Base-by-base conservation (phyloP, 2,888 invertebrate genomes). In the Coremacera marginata region DNA sequence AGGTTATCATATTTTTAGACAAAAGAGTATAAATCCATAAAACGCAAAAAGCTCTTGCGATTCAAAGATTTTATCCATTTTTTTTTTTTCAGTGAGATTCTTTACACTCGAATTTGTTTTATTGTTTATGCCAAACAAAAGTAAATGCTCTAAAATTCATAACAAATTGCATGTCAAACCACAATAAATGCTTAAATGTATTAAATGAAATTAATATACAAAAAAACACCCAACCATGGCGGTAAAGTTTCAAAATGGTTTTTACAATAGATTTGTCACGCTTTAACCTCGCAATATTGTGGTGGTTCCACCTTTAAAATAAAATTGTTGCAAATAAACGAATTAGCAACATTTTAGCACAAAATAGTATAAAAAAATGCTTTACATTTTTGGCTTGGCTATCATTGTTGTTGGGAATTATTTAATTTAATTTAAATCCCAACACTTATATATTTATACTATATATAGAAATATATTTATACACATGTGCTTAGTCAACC, bases 221-320 rank as follows among this genome's bases (percentile, higher is more conserved):
- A 63, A 34, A 14, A 5, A 5, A 14, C 5, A 27, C 1, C 14
- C 14, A 60, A 27, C 51, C 49, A 22, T 49, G 68, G 68, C 25
- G 37, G 22, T 44, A 31, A 65, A 34, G 65, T 65, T 19, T 27
- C 68, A 51, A 68, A 68, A 49, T 49, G 49, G 68, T 51, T 44
- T 16, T 25, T 27, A 27, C 27, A 8, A 25, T 68, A 22, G 44
- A 49, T 68, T 49, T 68, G 51, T 51, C 22, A 63, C 63, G 55
- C 22, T 55, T 55, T 11, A 44, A 44, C 7, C 44, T 11, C 11
- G 11, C 44, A 14, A 14, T 44, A 7, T 11, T 44, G 44, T 11
- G 14, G 14, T 44, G 44, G 44, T 44, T 44, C 11, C 44, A 44
- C 44, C 44, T 44, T 2, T 11, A 44, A 44, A 44, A 44, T 14